phyloP scores from a whole-genome alignment of 2,797 vertebrate species.

The Gallinago nigripennis region DNA sequence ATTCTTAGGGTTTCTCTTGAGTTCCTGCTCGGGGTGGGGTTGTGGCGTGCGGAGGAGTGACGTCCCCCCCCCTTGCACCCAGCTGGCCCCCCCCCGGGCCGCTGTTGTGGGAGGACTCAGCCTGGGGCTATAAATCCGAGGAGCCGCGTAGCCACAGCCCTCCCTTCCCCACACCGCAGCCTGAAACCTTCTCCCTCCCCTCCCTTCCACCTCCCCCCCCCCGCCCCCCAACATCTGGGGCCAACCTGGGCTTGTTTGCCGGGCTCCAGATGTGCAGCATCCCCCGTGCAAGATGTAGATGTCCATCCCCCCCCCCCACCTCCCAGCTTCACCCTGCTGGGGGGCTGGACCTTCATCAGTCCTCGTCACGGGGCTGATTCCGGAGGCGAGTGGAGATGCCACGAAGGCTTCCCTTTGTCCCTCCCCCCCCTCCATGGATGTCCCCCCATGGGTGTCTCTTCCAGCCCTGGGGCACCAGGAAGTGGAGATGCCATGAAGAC shows the following conservation, averaged over 20 bases:
- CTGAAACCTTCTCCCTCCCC: too few species aligned
- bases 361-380: not conserved
- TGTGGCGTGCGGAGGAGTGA: not conserved
- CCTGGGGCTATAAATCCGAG: not conserved
- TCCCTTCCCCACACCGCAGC: not conserved
- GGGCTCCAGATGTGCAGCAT: not conserved
- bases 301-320: too few species aligned
- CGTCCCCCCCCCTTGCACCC: not conserved
- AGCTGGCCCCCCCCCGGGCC: not conserved
- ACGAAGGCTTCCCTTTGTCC: not conserved
- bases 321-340: accelerated
- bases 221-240: accelerated
- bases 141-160: not conserved
- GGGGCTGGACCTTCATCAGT: accelerated
- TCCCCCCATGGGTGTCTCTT: too few species aligned
- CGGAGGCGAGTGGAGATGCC: accelerated
- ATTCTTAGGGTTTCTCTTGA: accelerated
- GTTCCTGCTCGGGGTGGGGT: not conserved
- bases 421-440: too few species aligned
- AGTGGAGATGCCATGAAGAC: not conserved
- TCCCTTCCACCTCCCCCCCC: too few species aligned
- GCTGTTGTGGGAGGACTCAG: not conserved
- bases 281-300: not conserved
- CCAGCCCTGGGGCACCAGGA: accelerated
- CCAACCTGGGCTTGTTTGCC: too few species aligned